Evolutionary conservation across 2,797 vertebrate species (phyloP).

Genomic region (Hipposideros larvatus): DNA sequence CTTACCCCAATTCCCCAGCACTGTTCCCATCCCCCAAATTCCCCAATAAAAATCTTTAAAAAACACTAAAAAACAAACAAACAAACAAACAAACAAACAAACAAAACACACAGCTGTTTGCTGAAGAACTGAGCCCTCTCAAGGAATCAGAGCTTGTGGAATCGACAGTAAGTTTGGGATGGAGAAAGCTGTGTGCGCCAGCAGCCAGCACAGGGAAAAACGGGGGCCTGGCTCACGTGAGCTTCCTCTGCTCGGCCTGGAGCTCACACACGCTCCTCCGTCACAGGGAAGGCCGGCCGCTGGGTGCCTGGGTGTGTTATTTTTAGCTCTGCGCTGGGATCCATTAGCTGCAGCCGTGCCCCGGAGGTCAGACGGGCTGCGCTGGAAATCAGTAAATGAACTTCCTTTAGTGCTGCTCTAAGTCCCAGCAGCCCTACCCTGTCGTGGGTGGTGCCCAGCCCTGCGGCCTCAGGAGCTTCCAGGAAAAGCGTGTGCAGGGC

Average conservation of each 20-base stretch:
- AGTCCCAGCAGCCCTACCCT: neutral
- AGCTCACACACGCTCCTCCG: neutral
- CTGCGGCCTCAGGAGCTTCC: neutral
- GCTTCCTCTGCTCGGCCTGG: neutral
- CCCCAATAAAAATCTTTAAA: too few relatives aligned
- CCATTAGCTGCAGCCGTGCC: neutral
- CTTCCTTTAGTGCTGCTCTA: too few relatives aligned
- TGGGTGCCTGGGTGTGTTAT: neutral
- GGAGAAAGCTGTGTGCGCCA: neutral
- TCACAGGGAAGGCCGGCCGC: too few relatives aligned
- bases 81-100: too few relatives aligned
- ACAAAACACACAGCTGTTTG: neutral
- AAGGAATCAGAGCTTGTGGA: constrained; percentile 68
- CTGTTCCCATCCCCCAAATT: too few relatives aligned
- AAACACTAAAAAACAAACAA: too few relatives aligned
- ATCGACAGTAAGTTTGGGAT: neutral
- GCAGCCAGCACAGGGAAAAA: neutral
- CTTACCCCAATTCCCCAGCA: too few relatives aligned
- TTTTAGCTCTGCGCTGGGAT: neutral
- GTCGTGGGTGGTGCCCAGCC: too few relatives aligned
- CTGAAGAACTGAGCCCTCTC: neutral
- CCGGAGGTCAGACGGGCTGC: neutral
- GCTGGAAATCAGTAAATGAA: neutral
- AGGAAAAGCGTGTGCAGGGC: neutral
- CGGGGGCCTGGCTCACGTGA: neutral